Base-by-base conservation (phyloP, 2,888 invertebrate species). In the Clitarchus hookeri region DNA sequence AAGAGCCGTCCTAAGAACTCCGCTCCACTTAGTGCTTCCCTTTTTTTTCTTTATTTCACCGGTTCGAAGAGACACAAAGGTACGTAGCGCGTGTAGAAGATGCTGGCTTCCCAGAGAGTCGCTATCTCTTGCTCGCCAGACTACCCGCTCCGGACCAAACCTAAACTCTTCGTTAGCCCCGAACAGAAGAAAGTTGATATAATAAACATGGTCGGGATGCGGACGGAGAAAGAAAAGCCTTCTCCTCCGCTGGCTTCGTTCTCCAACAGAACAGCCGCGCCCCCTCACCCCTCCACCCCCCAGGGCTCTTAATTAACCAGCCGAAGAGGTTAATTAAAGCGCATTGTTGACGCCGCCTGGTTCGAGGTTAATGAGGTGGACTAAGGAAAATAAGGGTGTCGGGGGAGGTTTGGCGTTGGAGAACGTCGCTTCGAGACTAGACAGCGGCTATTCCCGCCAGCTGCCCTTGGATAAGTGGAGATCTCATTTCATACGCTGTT, bases 321-420 rank as follows among this genome's bases (percentile, higher is more conserved):
- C 11, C 65, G 65, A 65, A 65, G 65, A 65, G 65, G 65, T 65
- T 65, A 65, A 65, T 65, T 65, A 65, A 65, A 65, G 23, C 65
- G 19, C 65, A 65, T 65, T 65, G 65, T 65, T 65, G 65, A n/a
- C 65, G 65, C 65, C 65, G 65, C 65, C 65, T 65, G 65, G 65
- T 8, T 9, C 65, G 65, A 23, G 65, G 65, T 65, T 65, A 65
- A 65, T 65, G 65, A 65, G 65, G 65, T n/a, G 65, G 65, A 65
- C 65, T 65, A 19, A 9, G 65, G 65, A 65, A n/a, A 65, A 65
- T 19, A 19, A 65, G 65, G 65, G 65, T 11, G 48, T 48, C 11
- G 48, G 65, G 11, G 65, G n/a, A 2, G 53, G 12, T 53, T n/a
- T 19, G n/a, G 8, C 65, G 8, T 23, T 9, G 65, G n/a, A 19